Percentiles rank a stretch among this genome's conserved stretches.
Conservation (phyloP, 2,888 invertebrate species). For the Leptinotarsa peninsularis region DNA sequence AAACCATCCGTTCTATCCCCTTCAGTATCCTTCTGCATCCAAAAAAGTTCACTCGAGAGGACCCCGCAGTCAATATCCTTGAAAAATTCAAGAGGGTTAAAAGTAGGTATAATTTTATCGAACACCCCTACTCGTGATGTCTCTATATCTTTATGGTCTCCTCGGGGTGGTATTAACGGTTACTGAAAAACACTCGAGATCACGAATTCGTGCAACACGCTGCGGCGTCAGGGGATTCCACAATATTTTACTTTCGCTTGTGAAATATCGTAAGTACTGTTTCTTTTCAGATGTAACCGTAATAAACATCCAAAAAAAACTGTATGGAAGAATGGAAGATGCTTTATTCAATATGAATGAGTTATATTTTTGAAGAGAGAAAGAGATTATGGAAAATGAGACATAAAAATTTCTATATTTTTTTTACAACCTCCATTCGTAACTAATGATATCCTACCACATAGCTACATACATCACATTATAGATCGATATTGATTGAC, state of each 20-base stretch:
- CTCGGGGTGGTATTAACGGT: conserved; percentile 29
- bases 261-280: conserved; percentile 21
- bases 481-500: background rate
- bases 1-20: too few species aligned
- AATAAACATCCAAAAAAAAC: background rate
- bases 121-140: conserved; percentile 17
- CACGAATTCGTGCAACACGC: conserved; percentile 23
- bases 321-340: background rate
- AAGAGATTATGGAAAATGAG: too few species aligned
- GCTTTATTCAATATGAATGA: background rate
- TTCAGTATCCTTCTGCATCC: too few species aligned
- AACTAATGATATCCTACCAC: too few species aligned
- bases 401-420: too few species aligned
- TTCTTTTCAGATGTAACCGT: conserved; percentile 10
- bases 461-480: too few species aligned
- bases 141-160: conserved; percentile 29
- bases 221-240: conserved; percentile 20
- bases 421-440: too few species aligned
- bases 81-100: conserved; percentile 4
- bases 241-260: conserved; percentile 22
- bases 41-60: too few species aligned
- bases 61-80: background rate
- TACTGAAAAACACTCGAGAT: conserved; percentile 24
- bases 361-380: too few species aligned
- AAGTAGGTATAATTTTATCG: conserved; percentile 13